Evolutionary conservation across 2,888 invertebrate genomes (phyloP), one percentile per base, ranked within the genome.

Genomic region (Dynastes grantii): DNA sequence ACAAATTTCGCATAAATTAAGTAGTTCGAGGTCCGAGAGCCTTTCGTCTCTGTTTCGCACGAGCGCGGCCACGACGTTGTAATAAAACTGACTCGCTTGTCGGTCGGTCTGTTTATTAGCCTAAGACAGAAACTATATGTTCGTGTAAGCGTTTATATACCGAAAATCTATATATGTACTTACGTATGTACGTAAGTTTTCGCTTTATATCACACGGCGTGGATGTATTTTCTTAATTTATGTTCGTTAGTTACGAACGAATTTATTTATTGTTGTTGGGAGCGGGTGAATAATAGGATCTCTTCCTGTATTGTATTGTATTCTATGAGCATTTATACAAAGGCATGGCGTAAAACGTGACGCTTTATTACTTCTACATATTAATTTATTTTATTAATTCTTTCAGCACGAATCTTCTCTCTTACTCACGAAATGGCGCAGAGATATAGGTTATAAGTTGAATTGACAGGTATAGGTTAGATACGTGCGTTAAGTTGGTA

Each of bases 1-100:
- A 71, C 67, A 77, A 71, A 76, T 77, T 79, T 77, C 71, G 79
- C 73, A 79, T 79, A 73, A 77, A 79, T 77, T 76, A 73, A 58
- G 29, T 2, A 67, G 45, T 29, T 29, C 11, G 22, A 67, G 16
- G 45, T 29, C 63, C 11, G 22, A 67, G 16, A 11, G 29, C 16
- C 70, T 68, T 77, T 27, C 32, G 45, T 58, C 55, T 70, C 37
- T 40, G 13, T 13, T n/a, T 77, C 37, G 53, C 63, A 64, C n/a
- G 63, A 40, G 45, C 40, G 40, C n/a, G n/a, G 16, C 8, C 11
- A 64, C 8, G n/a, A 40, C n/a, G 40, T 16, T 16, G 40, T 67
- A 40, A 67, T 22, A 67, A 67, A 32, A 67, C 65, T 22, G 22
- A 58, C 22, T 58, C 22, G 55, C 8, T 22, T 16, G 16, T 58